These are phyloP conservation scores for Urophycis tenuis DNA, from an alignment of 2,797 vertebrate genomes.

Conservation along the genomic window DNA sequence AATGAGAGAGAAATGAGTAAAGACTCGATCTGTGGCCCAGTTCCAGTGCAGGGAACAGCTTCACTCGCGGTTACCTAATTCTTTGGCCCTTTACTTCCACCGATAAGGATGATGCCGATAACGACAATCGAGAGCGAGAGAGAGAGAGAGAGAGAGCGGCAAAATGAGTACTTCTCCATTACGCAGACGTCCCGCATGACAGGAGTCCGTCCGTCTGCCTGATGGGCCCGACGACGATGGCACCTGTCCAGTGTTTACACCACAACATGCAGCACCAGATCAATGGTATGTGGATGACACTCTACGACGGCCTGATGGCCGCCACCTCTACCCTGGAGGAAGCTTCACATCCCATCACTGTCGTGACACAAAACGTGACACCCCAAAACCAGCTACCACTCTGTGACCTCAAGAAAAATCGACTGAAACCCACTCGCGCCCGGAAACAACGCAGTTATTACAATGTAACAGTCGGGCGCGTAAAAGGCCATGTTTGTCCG, in stretches of 20 bases:
- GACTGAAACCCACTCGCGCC: neutral
- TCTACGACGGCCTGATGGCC: neutral
- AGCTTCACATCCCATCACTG: neutral
- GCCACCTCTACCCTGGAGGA: neutral
- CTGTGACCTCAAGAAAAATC: neutral
- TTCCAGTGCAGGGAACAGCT: no score
- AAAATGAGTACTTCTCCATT: neutral
- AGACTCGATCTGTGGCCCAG: no score
- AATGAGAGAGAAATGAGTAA: neutral
- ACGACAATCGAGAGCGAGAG: slow-evolving; percentile 16
- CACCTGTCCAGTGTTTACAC: slow-evolving; percentile 35
- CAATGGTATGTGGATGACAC: slow-evolving; percentile 13
- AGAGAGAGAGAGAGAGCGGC: neutral
- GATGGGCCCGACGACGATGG: slow-evolving; percentile 31
- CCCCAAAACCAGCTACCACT: neutral
- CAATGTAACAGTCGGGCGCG: neutral
- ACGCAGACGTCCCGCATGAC: slow-evolving; percentile 5
- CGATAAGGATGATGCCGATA: no score
- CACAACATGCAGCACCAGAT: slow-evolving; percentile 29
- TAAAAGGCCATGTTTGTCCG: neutral
- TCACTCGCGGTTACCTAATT: no score
- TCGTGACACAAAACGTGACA: neutral
- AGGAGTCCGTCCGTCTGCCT: neutral
- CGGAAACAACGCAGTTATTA: neutral
- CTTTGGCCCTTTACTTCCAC: no score